Evolutionary conservation across 1,140 invertebrate genomes (phyloP), one percentile per base, ranked within the genome.

Genomic region (Papilio polyxenes): DNA sequence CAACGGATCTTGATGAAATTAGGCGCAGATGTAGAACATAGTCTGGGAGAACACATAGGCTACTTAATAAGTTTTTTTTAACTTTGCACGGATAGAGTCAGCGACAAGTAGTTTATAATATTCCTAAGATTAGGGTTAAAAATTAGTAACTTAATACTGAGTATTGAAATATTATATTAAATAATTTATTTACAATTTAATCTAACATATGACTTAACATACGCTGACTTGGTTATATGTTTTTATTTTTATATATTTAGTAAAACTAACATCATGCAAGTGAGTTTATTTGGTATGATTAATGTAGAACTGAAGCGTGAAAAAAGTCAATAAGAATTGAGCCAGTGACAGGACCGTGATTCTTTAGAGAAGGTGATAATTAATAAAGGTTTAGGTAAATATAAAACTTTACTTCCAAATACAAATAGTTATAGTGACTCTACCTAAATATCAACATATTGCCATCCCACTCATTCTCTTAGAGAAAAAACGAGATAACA

Each of bases 381-480:
- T 72, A 3, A 72, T 72, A 11, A 69, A 69, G 4, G 23, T 37
- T 10, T 75, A 31, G 23, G 40, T 48, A 48, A 10, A 20, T 40
- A 75, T 48, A 75, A 75, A 2, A n/a, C 56, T 9, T 65, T 65
- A 48, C 49, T 69, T 69, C 20, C 37, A 51, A 80, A 80, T 20
- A 69, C 59, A n/a, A n/a, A n/a, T n/a, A 13, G n/a, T 69, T 69
- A 48, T 20, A 8, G 51, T 53, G 51, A 53, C 17, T 59, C 56
- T 13, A 9, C 11, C 8, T 17, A 0, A 20, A 17, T 20, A 20
- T 8, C n/a, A 59, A 59, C 40, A 59, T 59, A 59, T 59, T 4
- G 56, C 8, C 17, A 8, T 59, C 56, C 56, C 9, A n/a, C n/a
- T 8, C n/a, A 59, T 59, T 20, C 1, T 59, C n/a, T 10, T 20